Percentiles rank a stretch among this genome's conserved stretches.
These are phyloP conservation scores for Leptinotarsa texana DNA, from an alignment of 1,140 invertebrate species.

Conservation along the genomic window DNA sequence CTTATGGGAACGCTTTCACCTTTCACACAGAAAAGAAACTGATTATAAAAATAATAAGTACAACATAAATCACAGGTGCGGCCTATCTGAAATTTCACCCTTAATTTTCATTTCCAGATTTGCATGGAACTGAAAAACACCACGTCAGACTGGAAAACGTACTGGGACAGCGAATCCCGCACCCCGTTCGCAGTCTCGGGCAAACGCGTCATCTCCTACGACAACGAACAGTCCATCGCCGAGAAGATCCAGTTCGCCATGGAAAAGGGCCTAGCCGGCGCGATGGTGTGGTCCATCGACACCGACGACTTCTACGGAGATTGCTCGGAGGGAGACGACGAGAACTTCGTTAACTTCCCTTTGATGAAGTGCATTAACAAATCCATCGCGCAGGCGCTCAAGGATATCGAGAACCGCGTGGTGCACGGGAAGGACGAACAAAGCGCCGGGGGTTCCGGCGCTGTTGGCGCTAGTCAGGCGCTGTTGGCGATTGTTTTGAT, in stretches of 20 bases:
- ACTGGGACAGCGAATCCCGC: slow-evolving; percentile 64
- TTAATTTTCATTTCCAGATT: slow-evolving; percentile 57
- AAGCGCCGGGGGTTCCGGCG: not conserved
- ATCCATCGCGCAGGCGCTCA: slow-evolving; percentile 59
- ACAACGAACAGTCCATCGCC: slow-evolving; percentile 65
- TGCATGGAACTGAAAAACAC: slow-evolving; percentile 63
- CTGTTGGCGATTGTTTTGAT: not conserved
- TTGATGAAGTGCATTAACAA: slow-evolving; percentile 68
- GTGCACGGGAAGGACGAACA: slow-evolving; percentile 32
- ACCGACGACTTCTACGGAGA: slow-evolving; percentile 75
- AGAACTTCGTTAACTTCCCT: slow-evolving; percentile 56
- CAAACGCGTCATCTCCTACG: slow-evolving; percentile 65
- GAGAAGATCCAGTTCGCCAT: slow-evolving; percentile 69
- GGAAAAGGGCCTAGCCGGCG: slow-evolving; percentile 70
- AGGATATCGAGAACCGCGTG: slow-evolving; percentile 59
- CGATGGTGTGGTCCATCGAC: slow-evolving; percentile 84
- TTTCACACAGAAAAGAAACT: slow-evolving; percentile 26
- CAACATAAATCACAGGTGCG: too few species aligned
- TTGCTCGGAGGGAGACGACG: slow-evolving; percentile 59
- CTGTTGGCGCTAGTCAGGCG: not conserved
- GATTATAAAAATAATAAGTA: too few species aligned
- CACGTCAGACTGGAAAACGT: slow-evolving; percentile 58
- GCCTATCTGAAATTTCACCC: too few species aligned
- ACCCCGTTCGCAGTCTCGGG: slow-evolving; percentile 65
- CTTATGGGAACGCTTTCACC: slow-evolving; percentile 97